Evolutionary conservation across 2,888 invertebrate species (phyloP).

Genomic region (Tortrix viridana): DNA sequence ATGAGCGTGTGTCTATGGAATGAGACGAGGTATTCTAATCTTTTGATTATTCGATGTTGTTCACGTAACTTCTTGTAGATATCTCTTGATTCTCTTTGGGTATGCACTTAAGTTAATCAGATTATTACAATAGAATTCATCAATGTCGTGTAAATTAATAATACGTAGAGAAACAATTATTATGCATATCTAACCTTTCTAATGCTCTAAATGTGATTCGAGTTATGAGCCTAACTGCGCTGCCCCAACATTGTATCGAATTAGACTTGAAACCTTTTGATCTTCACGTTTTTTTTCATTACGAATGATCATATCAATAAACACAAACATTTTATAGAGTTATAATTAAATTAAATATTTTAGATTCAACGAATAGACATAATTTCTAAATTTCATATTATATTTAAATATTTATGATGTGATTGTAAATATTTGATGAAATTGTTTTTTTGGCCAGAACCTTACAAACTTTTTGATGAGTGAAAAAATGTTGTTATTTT

Average conservation of each 20-base stretch:
- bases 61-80: slow-evolving; percentile 27
- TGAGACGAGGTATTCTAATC: slow-evolving; percentile 43
- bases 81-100: slow-evolving; percentile 12
- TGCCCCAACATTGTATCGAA: slow-evolving; percentile 29
- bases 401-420: slow-evolving; percentile 24
- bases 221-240: not conserved
- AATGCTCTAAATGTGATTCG: not conserved
- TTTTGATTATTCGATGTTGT: slow-evolving; percentile 23
- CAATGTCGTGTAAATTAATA: slow-evolving; percentile 5
- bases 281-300: slow-evolving; percentile 27
- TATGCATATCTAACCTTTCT: slow-evolving; percentile 18
- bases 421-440: slow-evolving; percentile 34
- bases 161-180: slow-evolving; percentile 14
- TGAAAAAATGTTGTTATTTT: slow-evolving; percentile 30
- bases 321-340: slow-evolving; percentile 27
- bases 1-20: slow-evolving; percentile 39
- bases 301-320: slow-evolving; percentile 32
- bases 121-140: slow-evolving; percentile 17
- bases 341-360: slow-evolving; percentile 33
- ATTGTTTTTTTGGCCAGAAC: slow-evolving; percentile 19
- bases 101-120: slow-evolving; percentile 28
- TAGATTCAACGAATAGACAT: slow-evolving; percentile 38
- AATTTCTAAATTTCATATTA: slow-evolving; percentile 21
- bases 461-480: slow-evolving; percentile 19
- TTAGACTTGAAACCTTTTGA: slow-evolving; percentile 14